Evolutionary conservation across 1,140 invertebrate genomes (phyloP).

Genomic region (Nomia melanderi): DNA sequence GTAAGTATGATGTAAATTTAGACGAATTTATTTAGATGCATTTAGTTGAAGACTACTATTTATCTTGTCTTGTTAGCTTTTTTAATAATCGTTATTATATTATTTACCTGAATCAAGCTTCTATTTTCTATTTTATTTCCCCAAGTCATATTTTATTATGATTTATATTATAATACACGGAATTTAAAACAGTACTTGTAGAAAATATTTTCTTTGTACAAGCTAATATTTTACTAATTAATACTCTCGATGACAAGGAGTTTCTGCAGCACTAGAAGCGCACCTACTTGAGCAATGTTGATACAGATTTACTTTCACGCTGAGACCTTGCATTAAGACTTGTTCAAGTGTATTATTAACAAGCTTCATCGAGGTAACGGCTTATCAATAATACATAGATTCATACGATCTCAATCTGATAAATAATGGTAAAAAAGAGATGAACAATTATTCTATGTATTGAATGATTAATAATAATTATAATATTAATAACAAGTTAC

Average conservation of each 20-base stretch:
- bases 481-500: no score
- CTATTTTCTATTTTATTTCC: no score
- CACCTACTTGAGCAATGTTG: neutral
- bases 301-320: constrained; percentile 22
- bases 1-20: no score
- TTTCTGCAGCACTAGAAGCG: neutral
- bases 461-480: neutral
- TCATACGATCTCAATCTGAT: neutral
- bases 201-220: neutral
- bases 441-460: neutral
- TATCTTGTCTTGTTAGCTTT: no score
- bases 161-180: no score
- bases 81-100: no score
- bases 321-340: constrained; percentile 18
- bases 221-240: neutral
- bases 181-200: no score
- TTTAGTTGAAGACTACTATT: no score
- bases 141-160: no score
- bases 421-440: neutral
- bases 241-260: neutral
- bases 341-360: constrained; percentile 10
- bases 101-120: no score
- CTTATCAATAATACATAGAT: neutral
- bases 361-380: neutral
- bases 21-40: no score